Evolutionary conservation across 1,140 invertebrate species (phyloP), one percentile per base, ranked within the genome.

Genomic region (Papilio glaucus): DNA sequence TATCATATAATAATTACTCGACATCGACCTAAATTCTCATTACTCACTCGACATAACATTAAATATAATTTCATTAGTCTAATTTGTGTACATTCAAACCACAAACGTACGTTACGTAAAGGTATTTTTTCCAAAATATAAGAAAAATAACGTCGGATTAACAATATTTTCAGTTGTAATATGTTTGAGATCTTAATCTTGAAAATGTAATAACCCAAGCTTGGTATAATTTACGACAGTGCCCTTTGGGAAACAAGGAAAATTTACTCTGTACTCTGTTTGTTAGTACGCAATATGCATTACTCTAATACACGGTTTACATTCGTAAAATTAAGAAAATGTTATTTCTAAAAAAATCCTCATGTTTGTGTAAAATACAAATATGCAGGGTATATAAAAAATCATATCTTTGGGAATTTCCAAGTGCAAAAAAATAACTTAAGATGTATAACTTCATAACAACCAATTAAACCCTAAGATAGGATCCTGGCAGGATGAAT

Each of bases 221-320:
- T 57, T 26, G 29, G 21, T 26, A 10, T 57, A 26, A 57, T 57
- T 57, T 57, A 57, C 21, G 49, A 26, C 10, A 21, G 9, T 57
- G 24, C 49, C 49, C 49, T 24, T 26, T 57, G 49, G 49, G 49
- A 21, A 13, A 57, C 29, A 57, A 57, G 10, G 21, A 49, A 3
- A 13, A 57, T 57, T 57, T 57, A 57, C 49, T 49, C 45, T 24
- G 10, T 57, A 57, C 49, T 57, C 49, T 21, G 21, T 49, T 21
- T 49, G 45, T 21, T 26, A 57, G 21, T 57, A 24, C 21, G 29
- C 29, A 33, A 3, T 6, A 33, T 33, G 29, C 2, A 33, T 33
- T 33, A 6, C 29, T 3, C 29, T 33, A 4, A 57, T 21, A 49
- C 15, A 49, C 15, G 10, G 9, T 10, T 53, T 53, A 12, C n/a